Base-by-base conservation (phyloP, 2,113 vertebrate species). In the Cisticola juncidis region DNA sequence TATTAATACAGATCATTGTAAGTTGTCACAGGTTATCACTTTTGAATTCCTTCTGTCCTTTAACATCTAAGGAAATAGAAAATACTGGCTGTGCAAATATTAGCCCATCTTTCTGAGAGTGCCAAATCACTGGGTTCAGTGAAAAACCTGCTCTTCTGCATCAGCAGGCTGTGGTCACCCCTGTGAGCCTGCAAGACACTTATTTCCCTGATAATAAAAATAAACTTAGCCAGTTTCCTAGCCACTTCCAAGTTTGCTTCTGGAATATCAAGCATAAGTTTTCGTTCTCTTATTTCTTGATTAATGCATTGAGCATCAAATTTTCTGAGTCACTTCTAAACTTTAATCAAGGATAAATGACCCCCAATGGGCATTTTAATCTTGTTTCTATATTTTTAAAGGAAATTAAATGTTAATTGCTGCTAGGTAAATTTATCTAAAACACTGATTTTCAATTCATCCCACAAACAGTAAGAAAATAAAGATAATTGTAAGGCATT, bases 401-500 rank as follows among this genome's bases (percentile, higher is more conserved):
- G 91, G 92, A 94, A 95, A 97, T 60, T 94, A 96, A 95, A 90
- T 80, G 14, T 97, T 94, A 95, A 97, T 97, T 94, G 72, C 90
- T 36, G 53, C 78, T 88, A 68, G 64, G 92, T 77, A 79, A 96
- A 92, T 88, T 87, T 23, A 93, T 94, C 53, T 73, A 56, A 87
- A 97, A 12, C 53, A 86, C 54, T 9, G 2, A 92, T 92, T 93
- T 96, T 92, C 93, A 96, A 90, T 90, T 95, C 88, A 69, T 68
- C 48, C 45, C 56, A 68, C 79, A 94, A 95, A 93, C 97, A 97
- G 87, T 88, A 95, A 97, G 97, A 97, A 97, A 97, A 97, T 69
- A 94, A 74, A 93, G 56, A 48, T 96, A 95, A 98, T 96, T 96
- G 95, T 91, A 88, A 28, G 54, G 96, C 95, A 86, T 97, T 97